Percentiles rank a stretch among this genome's conserved stretches.
phyloP scores from a whole-genome alignment of 2,113 vertebrate genomes.

The Progne subis region DNA sequence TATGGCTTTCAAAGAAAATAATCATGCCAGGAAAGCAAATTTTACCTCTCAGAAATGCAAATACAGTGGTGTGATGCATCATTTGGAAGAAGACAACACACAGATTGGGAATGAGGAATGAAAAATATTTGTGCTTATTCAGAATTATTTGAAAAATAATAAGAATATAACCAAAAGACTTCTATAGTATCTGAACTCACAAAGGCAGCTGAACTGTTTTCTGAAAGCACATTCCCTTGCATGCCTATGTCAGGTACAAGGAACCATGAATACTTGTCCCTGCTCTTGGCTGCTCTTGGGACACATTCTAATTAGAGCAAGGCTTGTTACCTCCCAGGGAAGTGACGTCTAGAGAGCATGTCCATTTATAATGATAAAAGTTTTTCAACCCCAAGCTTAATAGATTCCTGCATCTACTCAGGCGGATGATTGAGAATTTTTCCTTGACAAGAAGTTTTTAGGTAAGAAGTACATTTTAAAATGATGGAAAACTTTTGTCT shows the following conservation, averaged over 20 bases:
- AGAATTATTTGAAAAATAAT: neutral
- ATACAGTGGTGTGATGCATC: neutral
- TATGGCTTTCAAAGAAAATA: neutral
- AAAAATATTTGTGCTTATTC: neutral
- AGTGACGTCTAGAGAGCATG: neutral
- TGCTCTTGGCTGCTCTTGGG: neutral
- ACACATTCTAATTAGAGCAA: neutral
- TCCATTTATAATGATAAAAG: neutral
- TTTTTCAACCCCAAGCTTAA: neutral
- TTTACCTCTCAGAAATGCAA: neutral
- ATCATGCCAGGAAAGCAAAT: neutral
- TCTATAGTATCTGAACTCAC: neutral
- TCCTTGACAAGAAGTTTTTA: neutral
- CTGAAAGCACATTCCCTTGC: neutral
- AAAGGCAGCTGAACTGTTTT: neutral
- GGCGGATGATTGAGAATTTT: neutral
- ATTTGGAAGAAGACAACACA: neutral
- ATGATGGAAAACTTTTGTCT: neutral
- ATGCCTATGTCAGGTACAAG: neutral
- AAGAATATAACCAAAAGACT: neutral
- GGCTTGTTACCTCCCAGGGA: neutral
- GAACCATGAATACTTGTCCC: neutral
- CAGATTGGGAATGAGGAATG: neutral
- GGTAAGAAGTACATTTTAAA: neutral
- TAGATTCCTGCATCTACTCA: neutral